Evolutionary conservation across 2,113 vertebrate species (phyloP).

Genomic region (Rhea pennata): DNA sequence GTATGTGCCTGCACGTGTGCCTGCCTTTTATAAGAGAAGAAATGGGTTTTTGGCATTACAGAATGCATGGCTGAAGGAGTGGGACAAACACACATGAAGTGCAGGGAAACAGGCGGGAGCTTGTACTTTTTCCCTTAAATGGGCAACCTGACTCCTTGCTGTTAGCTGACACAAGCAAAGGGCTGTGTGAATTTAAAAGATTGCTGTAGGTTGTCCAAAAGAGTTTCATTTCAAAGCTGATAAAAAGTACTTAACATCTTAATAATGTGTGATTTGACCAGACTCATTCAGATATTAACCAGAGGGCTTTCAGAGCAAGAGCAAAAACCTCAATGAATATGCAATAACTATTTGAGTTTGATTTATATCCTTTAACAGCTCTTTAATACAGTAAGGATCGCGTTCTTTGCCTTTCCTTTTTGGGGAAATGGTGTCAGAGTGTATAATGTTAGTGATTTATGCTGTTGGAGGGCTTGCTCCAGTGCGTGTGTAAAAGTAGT

Average conservation of each 20-base stretch:
- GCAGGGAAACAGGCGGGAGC: conserved; percentile 52
- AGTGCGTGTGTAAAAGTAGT: conserved; percentile 8
- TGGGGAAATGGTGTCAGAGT: conserved; percentile 57
- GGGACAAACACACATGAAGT: conserved; percentile 44
- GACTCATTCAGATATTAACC: neutral
- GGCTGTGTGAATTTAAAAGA: neutral
- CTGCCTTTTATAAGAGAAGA: neutral
- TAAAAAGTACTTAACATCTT: conserved; percentile 25
- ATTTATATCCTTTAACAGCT: neutral
- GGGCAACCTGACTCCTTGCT: neutral
- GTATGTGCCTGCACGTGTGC: rapidly evolving
- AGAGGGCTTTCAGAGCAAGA: neutral
- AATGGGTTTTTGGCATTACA: conserved; percentile 29
- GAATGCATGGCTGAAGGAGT: neutral
- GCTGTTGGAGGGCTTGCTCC: conserved; percentile 15
- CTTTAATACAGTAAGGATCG: neutral
- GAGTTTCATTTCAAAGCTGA: conserved; percentile 39
- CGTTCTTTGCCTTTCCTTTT: conserved; percentile 65
- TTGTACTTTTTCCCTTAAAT: conserved; percentile 72
- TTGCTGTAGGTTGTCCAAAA: neutral
- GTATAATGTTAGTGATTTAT: conserved; percentile 56
- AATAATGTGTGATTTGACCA: neutral
- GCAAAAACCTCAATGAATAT: neutral
- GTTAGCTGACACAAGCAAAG: conserved; percentile 34
- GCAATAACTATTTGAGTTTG: neutral